phyloP scores from a whole-genome alignment of 64 coral and sea anemone genomes.

The Actinia tenebrosa region DNA sequence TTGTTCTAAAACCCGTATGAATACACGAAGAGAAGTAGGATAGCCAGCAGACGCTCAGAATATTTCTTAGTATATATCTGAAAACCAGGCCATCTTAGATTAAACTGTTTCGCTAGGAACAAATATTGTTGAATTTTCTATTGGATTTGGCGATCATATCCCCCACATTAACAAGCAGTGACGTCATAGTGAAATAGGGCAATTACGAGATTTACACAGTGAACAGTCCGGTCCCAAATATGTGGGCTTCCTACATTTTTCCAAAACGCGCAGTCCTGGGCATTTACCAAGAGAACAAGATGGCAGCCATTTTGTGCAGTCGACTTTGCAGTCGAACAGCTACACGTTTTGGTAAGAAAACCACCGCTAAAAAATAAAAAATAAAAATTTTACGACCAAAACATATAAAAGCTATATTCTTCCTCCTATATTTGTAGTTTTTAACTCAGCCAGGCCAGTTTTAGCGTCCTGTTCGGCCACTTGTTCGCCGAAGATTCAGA shows the following conservation, averaged over 20 bases:
- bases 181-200: no score
- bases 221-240: background rate
- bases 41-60: no score
- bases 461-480: constrained; percentile 36
- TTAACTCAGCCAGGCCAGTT: constrained; percentile 28
- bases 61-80: no score
- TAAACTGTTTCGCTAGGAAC: no score
- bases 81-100: no score
- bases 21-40: no score
- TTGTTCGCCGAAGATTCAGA: constrained; percentile 30
- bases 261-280: background rate
- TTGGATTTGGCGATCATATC: no score
- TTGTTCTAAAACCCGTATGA: no score
- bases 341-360: constrained; percentile 30
- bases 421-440: background rate
- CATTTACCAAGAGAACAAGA: background rate
- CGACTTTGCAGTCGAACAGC: constrained; percentile 39
- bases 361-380: background rate
- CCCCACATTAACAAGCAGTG: no score
- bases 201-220: background rate
- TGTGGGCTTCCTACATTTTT: background rate
- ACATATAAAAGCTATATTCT: background rate
- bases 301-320: constrained; percentile 48
- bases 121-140: no score
- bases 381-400: background rate